Evolutionary conservation across 2,797 vertebrate species (phyloP), one percentile per base, ranked within the genome.

Genomic region (Arvicola amphibius): DNA sequence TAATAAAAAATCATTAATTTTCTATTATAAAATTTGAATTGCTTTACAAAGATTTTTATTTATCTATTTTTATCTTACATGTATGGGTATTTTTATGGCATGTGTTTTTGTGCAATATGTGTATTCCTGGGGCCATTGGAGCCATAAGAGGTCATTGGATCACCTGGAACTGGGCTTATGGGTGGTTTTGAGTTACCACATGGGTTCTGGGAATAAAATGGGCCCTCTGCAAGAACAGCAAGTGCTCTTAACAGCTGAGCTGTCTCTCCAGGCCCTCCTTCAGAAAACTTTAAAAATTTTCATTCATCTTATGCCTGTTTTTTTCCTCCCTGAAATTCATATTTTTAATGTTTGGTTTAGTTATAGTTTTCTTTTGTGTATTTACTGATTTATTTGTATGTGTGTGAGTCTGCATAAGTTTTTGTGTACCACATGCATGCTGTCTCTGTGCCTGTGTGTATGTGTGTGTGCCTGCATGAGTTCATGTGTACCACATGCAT

Each of bases 261-360:
- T 17, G 6, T n/a, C 51, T 79, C 48, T 79, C 32, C 32, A n/a
- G 77, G 32, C 48, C 34, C 48, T 34, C 46, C 29, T 34, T 34
- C 17, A 51, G 48, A 79, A 79, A 79, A 12, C 3, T 76, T 77
- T 23, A 2, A 78, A 92, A 86, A 65, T 25, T 92, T 86, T 91
- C 53, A 32, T 14, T 8, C 6, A 80, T 23, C 19, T 79, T 32
- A 51, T 90, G 13, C 23, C 27, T 85, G 67, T 59, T 10, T 74
- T 92, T 88, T 95, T 65, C 27, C n/a, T 51, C 16, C 76, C 2
- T 67, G 8, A 40, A 4, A 74, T 61, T 13, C 53, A 86, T 69
- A 51, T 83, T 74, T 96, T 95, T 37, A 94, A 56, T 21, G 5
- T 56, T 80, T 80, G 11, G 3, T 85, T 90, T 95, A 67, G 40